Base-by-base conservation (phyloP, 2,888 invertebrate species). In the Rapana venosa region DNA sequence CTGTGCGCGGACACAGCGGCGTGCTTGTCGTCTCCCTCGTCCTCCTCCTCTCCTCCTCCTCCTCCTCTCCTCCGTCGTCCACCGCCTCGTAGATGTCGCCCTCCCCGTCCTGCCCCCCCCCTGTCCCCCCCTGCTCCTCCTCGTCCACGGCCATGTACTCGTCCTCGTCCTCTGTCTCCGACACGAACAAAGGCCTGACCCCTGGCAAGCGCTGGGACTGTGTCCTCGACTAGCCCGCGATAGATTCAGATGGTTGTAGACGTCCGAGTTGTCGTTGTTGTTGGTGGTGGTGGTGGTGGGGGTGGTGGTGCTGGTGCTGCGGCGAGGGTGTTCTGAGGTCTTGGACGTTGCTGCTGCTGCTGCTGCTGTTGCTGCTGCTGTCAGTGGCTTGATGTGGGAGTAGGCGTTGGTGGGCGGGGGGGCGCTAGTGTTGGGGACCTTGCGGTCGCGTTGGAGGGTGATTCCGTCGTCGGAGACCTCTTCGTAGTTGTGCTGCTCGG, bases 401-500 rank as follows among this genome's bases (percentile, higher is more conserved):
- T 86, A 86, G 86, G 11, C 30, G 26, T 26, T 74, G 84, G 56
- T 22, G 47, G n/a, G 4, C 11, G 20, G 58, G 30, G 2, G 47
- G 47, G 47, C 47, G 47, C 47, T 47, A 47, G 47, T 47, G 47
- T 47, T 47, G 47, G 47, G 56, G 30, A 74, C 15, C 17, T 87
- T 87, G 30, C 77, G 22, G 32, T 32, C 87, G 11, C 35, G 30
- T 13, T 11, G 6, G 6, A 4, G 4, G 0, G 13, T 20, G 56
- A 22, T 30, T 47, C 89, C 89, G 56, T 89, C 89, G 36, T 89
- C 89, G 35, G 89, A 74, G 56, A 89, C 89, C 74, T 89, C 89
- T 35, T 89, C 89, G 85, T 89, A 89, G 85, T 89, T 89, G 89
- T 89, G 89, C 15, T 74, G 35, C 61, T 81, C 81, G 88, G 36